A percentile compares a stretch with the other conserved stretches of the same genome.
phyloP scores from a whole-genome alignment of 2,797 vertebrate genomes.

The Decapterus maruadsi region DNA sequence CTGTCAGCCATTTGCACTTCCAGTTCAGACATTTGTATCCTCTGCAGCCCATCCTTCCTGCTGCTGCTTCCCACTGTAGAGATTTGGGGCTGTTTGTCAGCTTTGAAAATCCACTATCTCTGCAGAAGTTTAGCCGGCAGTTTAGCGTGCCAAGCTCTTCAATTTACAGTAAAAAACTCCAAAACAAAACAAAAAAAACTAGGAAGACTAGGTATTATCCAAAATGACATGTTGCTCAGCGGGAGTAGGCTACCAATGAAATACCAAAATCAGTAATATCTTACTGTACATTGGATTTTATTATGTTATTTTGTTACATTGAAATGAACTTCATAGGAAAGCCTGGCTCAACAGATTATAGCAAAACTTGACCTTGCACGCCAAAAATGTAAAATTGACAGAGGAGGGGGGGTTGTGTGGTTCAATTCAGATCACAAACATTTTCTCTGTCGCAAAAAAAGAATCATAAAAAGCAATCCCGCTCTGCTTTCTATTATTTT shows the following conservation, averaged over 20 bases:
- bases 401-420: too few species aligned
- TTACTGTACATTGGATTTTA: background rate
- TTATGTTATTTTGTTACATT: background rate
- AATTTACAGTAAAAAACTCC: too few species aligned
- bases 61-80: constrained; percentile 41
- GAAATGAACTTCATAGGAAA: constrained; percentile 15
- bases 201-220: constrained; percentile 1
- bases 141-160: constrained; percentile 4
- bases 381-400: background rate
- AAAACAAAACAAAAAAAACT: background rate
- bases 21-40: constrained; percentile 43
- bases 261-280: background rate
- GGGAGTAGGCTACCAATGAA: background rate
- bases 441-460: background rate
- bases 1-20: constrained; percentile 45
- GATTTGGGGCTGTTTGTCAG: constrained; percentile 53
- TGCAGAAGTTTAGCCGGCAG: constrained; percentile 28
- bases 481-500: too few species aligned
- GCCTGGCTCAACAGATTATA: background rate
- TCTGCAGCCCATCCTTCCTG: constrained; percentile 33
- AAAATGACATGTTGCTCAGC: constrained; percentile 6
- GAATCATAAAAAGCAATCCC: too few species aligned
- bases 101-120: constrained; percentile 51
- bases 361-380: background rate
- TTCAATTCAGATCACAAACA: too few species aligned